These are phyloP conservation scores for Antheraea pernyi DNA, from an alignment of 1,140 invertebrate genomes.

Conservation along the genomic window DNA sequence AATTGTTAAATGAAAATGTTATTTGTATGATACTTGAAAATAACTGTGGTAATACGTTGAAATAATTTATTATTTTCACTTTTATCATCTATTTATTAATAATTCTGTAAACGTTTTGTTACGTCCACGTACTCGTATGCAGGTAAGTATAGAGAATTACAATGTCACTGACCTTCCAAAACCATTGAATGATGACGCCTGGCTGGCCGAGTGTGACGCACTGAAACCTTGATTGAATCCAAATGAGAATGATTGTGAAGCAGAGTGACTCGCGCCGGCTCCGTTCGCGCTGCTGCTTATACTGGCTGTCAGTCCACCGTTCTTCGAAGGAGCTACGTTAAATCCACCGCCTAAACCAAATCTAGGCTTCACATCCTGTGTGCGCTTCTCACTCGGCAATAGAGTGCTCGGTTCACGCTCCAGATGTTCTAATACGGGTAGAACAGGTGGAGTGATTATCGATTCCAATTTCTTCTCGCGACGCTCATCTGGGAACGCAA, in stretches of 20 bases:
- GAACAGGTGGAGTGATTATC: slow-evolving; percentile 65
- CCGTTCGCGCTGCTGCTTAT: slow-evolving; percentile 62
- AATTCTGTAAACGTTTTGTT: background rate
- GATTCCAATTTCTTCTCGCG: slow-evolving; percentile 59
- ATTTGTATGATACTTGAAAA: no score
- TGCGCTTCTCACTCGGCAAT: slow-evolving; percentile 45
- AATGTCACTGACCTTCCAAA: slow-evolving; percentile 58
- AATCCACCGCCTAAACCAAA: slow-evolving; percentile 56
- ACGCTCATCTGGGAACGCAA: slow-evolving; percentile 63
- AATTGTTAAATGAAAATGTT: no score
- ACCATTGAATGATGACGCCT: slow-evolving; percentile 66
- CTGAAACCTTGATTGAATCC: slow-evolving; percentile 72
- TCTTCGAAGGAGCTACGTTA: slow-evolving; percentile 53
- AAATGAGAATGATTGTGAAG: slow-evolving; percentile 68
- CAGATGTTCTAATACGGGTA: slow-evolving; percentile 67
- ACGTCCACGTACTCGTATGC: background rate
- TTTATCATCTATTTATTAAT: background rate
- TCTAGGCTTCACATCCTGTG: slow-evolving; percentile 40
- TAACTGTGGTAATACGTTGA: no score
- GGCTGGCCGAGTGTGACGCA: slow-evolving; percentile 68
- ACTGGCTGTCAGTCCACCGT: slow-evolving; percentile 60
- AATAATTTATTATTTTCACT: no score
- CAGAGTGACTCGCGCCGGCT: slow-evolving; percentile 57
- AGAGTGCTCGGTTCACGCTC: slow-evolving; percentile 68
- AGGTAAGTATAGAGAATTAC: slow-evolving; percentile 4